phyloP scores from a whole-genome alignment of 2,797 vertebrate species.

The Cynopterus sphinx region DNA sequence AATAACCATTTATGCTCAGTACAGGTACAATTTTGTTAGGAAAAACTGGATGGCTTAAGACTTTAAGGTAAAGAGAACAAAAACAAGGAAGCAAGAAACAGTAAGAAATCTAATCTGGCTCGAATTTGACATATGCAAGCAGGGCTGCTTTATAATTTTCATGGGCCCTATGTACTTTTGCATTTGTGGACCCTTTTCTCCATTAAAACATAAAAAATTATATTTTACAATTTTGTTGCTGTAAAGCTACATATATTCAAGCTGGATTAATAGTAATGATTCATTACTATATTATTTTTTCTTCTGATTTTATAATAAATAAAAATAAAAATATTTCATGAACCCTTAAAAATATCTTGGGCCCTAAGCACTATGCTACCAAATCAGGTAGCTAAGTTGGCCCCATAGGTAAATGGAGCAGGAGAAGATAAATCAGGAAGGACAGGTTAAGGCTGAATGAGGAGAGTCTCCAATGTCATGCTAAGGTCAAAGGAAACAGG shows the following conservation, averaged over 20 bases:
- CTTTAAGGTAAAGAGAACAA: neutral
- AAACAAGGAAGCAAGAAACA: neutral
- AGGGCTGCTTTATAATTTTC: neutral
- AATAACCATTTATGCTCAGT: neutral
- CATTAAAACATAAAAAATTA: neutral
- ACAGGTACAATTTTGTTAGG: neutral
- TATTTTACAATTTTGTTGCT: neutral
- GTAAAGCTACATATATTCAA: neutral
- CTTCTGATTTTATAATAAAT: neutral
- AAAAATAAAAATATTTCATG: neutral
- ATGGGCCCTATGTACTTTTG: neutral
- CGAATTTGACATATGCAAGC: neutral
- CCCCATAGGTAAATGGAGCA: neutral
- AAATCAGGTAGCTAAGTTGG: neutral
- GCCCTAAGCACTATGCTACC: neutral
- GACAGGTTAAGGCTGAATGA: neutral
- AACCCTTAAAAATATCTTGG: neutral
- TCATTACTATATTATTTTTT: neutral
- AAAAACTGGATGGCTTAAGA: neutral
- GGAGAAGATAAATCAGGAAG: neutral
- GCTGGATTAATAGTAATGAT: neutral
- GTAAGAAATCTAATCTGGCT: neutral
- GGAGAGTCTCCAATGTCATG: neutral
- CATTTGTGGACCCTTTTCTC: neutral
- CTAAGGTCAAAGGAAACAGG: neutral